phyloP scores from a whole-genome alignment of 2,113 vertebrate species.

The Atrichornis clamosus region DNA sequence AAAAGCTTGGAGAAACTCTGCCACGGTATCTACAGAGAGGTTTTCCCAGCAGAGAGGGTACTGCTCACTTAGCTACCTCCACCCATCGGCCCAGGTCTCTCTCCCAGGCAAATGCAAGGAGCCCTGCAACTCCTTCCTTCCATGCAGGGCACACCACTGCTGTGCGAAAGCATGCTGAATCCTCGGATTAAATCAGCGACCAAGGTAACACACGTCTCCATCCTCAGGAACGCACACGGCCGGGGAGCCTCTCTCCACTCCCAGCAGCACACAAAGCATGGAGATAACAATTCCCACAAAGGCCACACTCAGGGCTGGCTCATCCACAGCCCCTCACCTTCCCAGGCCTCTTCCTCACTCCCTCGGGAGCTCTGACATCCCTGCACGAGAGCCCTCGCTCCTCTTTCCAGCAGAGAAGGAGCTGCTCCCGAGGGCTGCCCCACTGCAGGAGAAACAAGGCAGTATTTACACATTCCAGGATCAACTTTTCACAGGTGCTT shows the following conservation, averaged over 20 bases:
- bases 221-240: fast-evolving
- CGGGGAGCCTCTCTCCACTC: fast-evolving
- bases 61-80: neutral
- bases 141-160: fast-evolving
- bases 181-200: fast-evolving
- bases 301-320: fast-evolving
- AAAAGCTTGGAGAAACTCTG: neutral
- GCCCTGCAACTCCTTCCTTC: neutral
- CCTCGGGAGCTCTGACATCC: fast-evolving
- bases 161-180: fast-evolving
- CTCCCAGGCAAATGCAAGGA: neutral
- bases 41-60: neutral
- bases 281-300: neutral
- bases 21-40: neutral
- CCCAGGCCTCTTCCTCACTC: neutral
- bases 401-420: fast-evolving
- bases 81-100: neutral
- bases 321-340: neutral
- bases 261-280: neutral
- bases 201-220: fast-evolving
- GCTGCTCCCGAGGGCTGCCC: neutral
- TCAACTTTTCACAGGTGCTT: neutral
- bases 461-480: fast-evolving
- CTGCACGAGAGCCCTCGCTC: fast-evolving
- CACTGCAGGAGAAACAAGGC: neutral